Percentiles rank a stretch among this genome's conserved stretches.
Conservation (phyloP, 1,140 invertebrate species). For the Penaeus indicus region DNA sequence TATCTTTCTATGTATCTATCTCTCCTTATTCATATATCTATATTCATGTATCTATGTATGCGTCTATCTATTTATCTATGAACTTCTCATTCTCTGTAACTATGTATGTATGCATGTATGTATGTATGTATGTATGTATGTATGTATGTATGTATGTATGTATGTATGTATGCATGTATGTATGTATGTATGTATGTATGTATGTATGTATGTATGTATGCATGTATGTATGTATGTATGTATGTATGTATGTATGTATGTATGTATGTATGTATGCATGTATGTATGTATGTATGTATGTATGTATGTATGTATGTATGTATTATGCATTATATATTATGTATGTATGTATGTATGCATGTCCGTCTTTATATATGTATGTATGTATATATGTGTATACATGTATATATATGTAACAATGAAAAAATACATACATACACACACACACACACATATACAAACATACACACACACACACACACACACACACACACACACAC, state of each 20-base stretch:
- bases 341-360: too few species aligned
- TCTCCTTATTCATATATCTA: too few species aligned
- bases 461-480: background rate
- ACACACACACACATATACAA: background rate
- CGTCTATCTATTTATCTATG: too few species aligned
- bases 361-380: background rate
- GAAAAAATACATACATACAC: background rate
- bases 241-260: background rate
- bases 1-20: too few species aligned
- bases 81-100: too few species aligned
- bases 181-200: background rate
- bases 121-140: background rate
- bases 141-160: background rate
- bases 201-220: background rate
- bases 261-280: background rate
- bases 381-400: background rate
- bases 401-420: background rate
- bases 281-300: constrained; percentile 10
- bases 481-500: background rate
- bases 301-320: background rate
- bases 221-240: background rate
- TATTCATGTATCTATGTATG: too few species aligned
- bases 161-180: background rate
- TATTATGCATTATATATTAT: background rate
- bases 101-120: constrained; percentile 11